phyloP scores from a whole-genome alignment of 2,888 invertebrate species.

The Ormyrus pomaceus region DNA sequence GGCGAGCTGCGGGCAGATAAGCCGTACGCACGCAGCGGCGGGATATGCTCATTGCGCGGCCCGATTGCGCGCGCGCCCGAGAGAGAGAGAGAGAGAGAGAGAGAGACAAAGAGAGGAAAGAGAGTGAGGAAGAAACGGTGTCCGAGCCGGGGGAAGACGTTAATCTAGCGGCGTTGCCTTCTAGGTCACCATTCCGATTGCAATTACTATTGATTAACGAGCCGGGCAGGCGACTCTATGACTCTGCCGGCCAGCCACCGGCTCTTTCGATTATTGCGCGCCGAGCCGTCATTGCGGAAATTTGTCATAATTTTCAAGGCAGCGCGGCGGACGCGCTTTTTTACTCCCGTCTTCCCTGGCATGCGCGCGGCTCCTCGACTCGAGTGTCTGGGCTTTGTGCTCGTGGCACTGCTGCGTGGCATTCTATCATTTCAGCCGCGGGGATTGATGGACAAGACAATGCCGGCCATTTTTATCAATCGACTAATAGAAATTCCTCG shows the following conservation, averaged over 20 bases:
- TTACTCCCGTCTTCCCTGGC: not conserved
- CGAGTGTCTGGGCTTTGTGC: not conserved
- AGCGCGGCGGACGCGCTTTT: not conserved
- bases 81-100: not conserved
- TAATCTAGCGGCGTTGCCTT: slow-evolving; percentile 59
- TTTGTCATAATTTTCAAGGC: slow-evolving; percentile 49
- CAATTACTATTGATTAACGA: slow-evolving; percentile 54
- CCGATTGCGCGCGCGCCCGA: not conserved
- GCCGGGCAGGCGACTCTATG: not conserved
- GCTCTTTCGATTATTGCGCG: not conserved
- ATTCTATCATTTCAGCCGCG: not conserved
- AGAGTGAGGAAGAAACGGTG: slow-evolving; percentile 9
- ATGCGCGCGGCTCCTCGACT: not conserved
- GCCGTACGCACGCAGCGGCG: too few species aligned
- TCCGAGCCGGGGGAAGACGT: slow-evolving; percentile 46
- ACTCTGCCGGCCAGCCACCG: not conserved
- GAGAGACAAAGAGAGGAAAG: slow-evolving; percentile 3
- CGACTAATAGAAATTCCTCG: too few species aligned
- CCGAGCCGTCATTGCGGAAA: slow-evolving; percentile 46
- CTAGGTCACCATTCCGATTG: slow-evolving; percentile 45
- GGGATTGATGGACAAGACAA: slow-evolving; percentile 47
- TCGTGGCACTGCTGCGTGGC: too few species aligned
- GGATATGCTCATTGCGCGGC: not conserved
- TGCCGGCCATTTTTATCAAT: not conserved
- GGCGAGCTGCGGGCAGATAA: too few species aligned